Percentiles rank a stretch among this genome's conserved stretches.
phyloP scores from a whole-genome alignment of 2,113 vertebrate genomes.

The Phaethon lepturus region DNA sequence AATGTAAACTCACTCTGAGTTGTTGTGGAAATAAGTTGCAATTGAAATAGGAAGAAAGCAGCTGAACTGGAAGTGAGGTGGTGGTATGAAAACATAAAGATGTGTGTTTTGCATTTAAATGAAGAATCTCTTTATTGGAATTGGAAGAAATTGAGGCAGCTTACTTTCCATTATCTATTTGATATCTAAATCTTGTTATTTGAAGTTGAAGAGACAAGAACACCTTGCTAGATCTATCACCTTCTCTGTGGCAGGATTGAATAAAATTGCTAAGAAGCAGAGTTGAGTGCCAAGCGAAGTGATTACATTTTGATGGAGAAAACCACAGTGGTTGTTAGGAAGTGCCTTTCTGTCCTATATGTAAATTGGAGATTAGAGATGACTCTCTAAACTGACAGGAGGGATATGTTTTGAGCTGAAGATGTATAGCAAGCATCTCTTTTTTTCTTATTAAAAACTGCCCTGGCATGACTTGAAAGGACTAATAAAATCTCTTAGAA shows the following conservation, averaged over 20 bases:
- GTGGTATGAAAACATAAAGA: not conserved
- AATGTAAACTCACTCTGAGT: conserved; percentile 3
- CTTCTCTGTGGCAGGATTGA: not conserved
- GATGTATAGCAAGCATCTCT: not conserved
- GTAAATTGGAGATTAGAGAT: not conserved
- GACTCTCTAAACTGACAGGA: not conserved
- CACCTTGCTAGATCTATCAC: not conserved
- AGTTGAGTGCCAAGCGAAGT: not conserved
- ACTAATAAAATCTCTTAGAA: not conserved
- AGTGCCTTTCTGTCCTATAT: not conserved
- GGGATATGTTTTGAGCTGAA: not conserved
- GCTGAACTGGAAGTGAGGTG: conserved; percentile 15
- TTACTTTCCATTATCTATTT: not conserved
- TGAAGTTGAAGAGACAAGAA: not conserved
- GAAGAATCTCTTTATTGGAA: not conserved
- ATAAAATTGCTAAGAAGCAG: not conserved
- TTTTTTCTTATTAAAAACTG: not conserved
- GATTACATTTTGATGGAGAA: not conserved
- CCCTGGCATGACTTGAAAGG: not conserved
- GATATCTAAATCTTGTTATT: not conserved
- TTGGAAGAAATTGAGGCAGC: not conserved
- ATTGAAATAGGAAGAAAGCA: not conserved
- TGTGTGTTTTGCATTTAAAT: not conserved
- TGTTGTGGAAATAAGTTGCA: conserved; percentile 18
- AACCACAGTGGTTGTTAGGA: not conserved